phyloP scores from a whole-genome alignment of 1,140 invertebrate species.

The Mya arenaria region DNA sequence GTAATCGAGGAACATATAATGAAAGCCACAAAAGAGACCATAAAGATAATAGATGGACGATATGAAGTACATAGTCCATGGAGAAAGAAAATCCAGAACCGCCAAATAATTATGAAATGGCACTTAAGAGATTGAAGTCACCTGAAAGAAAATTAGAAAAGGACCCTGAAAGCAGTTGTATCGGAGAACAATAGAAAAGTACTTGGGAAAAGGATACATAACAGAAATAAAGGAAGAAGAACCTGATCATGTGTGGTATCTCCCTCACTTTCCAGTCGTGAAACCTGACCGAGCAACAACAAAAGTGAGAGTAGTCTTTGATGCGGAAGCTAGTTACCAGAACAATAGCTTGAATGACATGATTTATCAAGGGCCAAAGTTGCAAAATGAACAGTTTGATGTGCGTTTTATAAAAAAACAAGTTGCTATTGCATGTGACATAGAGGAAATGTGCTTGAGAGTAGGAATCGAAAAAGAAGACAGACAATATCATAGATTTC shows the following conservation, averaged over 20 bases:
- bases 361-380: constrained; percentile 62
- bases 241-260: constrained; percentile 34
- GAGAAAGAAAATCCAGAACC: constrained; percentile 45
- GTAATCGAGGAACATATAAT: not conserved
- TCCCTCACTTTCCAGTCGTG: constrained; percentile 59
- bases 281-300: constrained; percentile 40
- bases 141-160: constrained; percentile 43
- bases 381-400: constrained; percentile 74
- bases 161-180: constrained; percentile 11
- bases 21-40: not conserved
- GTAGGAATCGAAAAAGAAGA: constrained; percentile 28
- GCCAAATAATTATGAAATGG: constrained; percentile 53
- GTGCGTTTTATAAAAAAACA: constrained; percentile 59
- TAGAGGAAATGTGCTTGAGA: constrained; percentile 52
- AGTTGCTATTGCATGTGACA: constrained; percentile 57
- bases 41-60: not conserved
- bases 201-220: constrained; percentile 57
- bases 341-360: constrained; percentile 34
- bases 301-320: constrained; percentile 58
- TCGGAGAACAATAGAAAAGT: constrained; percentile 43
- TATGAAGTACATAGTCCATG: constrained; percentile 56
- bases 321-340: constrained; percentile 55
- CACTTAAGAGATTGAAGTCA: constrained; percentile 19
- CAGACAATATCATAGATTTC: constrained; percentile 42
- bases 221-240: constrained; percentile 21